A percentile compares a stretch with the other conserved stretches of the same genome.
These are phyloP conservation scores for Netelia fuscicornis DNA, from an alignment of 2,888 invertebrate species.

Conservation along the genomic window DNA sequence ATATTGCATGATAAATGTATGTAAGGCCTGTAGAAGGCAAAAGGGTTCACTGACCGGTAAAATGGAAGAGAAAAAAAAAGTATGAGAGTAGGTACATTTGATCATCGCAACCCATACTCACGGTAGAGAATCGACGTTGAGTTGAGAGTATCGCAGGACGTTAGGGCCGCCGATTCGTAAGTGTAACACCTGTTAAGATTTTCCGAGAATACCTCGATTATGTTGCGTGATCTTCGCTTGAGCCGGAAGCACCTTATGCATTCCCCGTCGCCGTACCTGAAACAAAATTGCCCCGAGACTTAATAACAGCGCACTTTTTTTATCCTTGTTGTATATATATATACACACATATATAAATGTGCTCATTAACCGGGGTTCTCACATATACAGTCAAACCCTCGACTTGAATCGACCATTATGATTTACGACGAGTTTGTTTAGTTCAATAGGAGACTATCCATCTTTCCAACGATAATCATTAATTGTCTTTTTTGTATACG, in stretches of 20 bases:
- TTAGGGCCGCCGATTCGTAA: slow-evolving; percentile 87
- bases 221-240: slow-evolving; percentile 87
- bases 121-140: slow-evolving; percentile 87
- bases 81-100: neutral
- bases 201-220: slow-evolving; percentile 87
- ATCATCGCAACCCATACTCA: slow-evolving; percentile 82
- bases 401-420: slow-evolving; percentile 20
- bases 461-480: too few species aligned
- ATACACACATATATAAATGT: neutral
- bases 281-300: slow-evolving; percentile 70
- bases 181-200: slow-evolving; percentile 88
- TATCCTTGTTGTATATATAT: neutral
- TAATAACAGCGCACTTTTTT: slow-evolving; percentile 41
- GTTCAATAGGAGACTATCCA: too few species aligned
- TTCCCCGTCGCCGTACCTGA: slow-evolving; percentile 86
- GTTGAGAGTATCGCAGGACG: slow-evolving; percentile 85
- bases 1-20: too few species aligned
- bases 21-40: too few species aligned
- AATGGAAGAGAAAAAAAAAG: neutral
- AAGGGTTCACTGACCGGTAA: neutral
- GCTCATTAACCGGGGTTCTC: slow-evolving; percentile 2
- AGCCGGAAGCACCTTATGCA: slow-evolving; percentile 88
- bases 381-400: slow-evolving; percentile 3
- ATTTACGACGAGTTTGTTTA: slow-evolving; percentile 18
- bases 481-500: too few species aligned